A percentile compares a stretch with the other conserved stretches of the same genome.
phyloP scores from a whole-genome alignment of 1,140 invertebrate genomes.

The Drosophila kepulauana region DNA sequence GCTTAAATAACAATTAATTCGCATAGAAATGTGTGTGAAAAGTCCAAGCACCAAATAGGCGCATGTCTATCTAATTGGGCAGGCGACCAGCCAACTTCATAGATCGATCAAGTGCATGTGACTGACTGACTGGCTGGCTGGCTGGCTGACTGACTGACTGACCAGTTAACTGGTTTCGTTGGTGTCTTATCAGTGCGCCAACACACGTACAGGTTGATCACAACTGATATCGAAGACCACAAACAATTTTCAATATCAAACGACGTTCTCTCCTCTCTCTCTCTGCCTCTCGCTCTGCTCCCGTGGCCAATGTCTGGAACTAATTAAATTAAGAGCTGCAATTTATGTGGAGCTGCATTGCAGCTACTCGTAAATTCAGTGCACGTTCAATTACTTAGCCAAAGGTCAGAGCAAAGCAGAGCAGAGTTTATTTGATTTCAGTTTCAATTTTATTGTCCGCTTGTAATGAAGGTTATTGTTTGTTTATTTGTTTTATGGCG shows the following conservation, averaged over 20 bases:
- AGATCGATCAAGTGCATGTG: slow-evolving; percentile 72
- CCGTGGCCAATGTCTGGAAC: slow-evolving; percentile 9
- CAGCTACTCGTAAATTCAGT: slow-evolving; percentile 66
- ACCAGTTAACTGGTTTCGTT: background rate
- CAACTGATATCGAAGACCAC: slow-evolving; percentile 42
- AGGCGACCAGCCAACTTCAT: slow-evolving; percentile 23
- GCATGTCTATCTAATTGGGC: slow-evolving; percentile 44
- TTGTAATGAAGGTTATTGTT: slow-evolving; percentile 33
- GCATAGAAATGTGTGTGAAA: slow-evolving; percentile 20
- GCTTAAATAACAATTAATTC: slow-evolving; percentile 77
- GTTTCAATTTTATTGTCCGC: slow-evolving; percentile 39
- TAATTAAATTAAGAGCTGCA: slow-evolving; percentile 74
- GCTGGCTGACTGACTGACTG: slow-evolving; percentile 10
- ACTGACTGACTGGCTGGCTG: slow-evolving; percentile 20
- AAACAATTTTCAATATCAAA: slow-evolving; percentile 59
- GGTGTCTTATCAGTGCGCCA: slow-evolving; percentile 44
- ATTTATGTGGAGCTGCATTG: slow-evolving; percentile 68
- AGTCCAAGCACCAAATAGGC: slow-evolving; percentile 6
- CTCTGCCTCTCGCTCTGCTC: too few relatives aligned
- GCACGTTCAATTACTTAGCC: slow-evolving; percentile 64
- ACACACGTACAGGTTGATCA: slow-evolving; percentile 54
- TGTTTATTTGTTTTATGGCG: slow-evolving; percentile 19
- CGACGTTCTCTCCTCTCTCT: background rate
- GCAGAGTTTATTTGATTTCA: slow-evolving; percentile 55
- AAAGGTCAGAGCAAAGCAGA: slow-evolving; percentile 65